Evolutionary conservation across 2,888 invertebrate genomes (phyloP).

Genomic region (Agriopis aurantiaria): DNA sequence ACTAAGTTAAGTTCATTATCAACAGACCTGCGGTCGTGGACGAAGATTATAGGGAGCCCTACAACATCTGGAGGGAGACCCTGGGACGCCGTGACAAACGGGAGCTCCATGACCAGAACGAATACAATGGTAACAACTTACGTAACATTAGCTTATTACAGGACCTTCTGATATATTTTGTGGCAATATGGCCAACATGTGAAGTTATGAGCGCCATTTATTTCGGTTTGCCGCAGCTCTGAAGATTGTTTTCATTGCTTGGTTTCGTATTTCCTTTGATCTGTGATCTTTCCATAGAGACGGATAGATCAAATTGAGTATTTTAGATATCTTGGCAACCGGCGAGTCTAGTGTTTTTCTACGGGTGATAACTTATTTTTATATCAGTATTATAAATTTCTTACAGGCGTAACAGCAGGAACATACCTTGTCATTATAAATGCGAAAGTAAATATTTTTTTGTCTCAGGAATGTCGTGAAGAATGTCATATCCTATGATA

Average conservation of each 20-base stretch:
- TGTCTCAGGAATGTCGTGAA: too few species aligned
- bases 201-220: slow-evolving; percentile 21
- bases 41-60: slow-evolving; percentile 81
- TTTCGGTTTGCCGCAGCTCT: slow-evolving; percentile 12
- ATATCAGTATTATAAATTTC: neutral
- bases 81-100: slow-evolving; percentile 78
- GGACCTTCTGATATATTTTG: slow-evolving; percentile 11
- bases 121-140: slow-evolving; percentile 71
- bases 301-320: neutral
- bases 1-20: slow-evolving; percentile 40
- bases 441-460: too few species aligned
- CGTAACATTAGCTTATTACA: slow-evolving; percentile 19
- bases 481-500: too few species aligned
- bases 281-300: neutral
- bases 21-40: slow-evolving; percentile 80
- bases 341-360: neutral
- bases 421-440: too few species aligned
- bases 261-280: neutral
- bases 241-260: slow-evolving; percentile 13
- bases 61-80: slow-evolving; percentile 82
- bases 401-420: too few species aligned
- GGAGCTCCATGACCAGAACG: slow-evolving; percentile 74
- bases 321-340: neutral
- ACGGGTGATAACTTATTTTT: neutral
- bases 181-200: slow-evolving; percentile 25